phyloP scores from a whole-genome alignment of 2,888 invertebrate genomes.

The Tigriopus californicus region DNA sequence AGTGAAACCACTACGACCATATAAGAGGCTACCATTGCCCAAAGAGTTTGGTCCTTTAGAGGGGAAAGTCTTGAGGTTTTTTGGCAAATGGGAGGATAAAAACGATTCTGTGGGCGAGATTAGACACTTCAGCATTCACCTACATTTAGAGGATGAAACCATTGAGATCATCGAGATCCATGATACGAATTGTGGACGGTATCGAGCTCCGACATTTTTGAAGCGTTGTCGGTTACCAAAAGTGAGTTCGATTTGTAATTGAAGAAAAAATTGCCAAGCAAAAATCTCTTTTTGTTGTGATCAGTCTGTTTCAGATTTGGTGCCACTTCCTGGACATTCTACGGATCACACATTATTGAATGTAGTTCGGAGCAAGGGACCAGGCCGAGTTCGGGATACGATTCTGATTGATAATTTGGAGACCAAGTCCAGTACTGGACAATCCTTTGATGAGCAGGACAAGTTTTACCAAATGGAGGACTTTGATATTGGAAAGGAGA shows the following conservation, averaged over 20 bases:
- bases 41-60: neutral
- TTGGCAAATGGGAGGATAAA: neutral
- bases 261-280: too few species aligned
- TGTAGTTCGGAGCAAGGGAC: slow-evolving; percentile 6
- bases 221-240: slow-evolving; percentile 57
- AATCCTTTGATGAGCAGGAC: neutral
- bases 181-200: slow-evolving; percentile 46
- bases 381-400: neutral
- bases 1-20: neutral
- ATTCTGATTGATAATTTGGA: slow-evolving; percentile 4
- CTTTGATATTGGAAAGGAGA: slow-evolving; percentile 54
- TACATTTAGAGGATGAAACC: slow-evolving; percentile 69
- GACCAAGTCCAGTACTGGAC: neutral
- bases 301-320: neutral
- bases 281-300: too few species aligned
- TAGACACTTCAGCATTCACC: slow-evolving; percentile 57
- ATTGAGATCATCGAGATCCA: slow-evolving; percentile 64
- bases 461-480: slow-evolving; percentile 42
- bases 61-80: neutral
- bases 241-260: slow-evolving; percentile 29
- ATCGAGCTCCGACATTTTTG: slow-evolving; percentile 50
- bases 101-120: neutral
- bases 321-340: neutral
- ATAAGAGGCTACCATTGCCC: neutral
- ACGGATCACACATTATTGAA: slow-evolving; percentile 4